Percentiles rank a stretch among this genome's conserved stretches.
Evolutionary conservation across 2,113 vertebrate species (phyloP).

Genomic region (Crotalus tigris): DNA sequence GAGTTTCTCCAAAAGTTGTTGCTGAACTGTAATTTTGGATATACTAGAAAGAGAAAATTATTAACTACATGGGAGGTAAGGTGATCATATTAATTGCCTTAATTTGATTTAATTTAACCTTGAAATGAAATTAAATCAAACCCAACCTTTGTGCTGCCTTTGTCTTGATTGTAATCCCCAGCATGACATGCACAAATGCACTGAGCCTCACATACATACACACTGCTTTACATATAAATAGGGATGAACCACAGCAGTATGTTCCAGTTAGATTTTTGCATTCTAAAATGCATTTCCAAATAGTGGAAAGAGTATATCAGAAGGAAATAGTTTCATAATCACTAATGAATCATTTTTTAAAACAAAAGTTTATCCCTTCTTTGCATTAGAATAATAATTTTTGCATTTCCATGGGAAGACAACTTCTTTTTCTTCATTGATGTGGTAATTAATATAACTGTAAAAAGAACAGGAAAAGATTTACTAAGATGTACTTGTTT

Average conservation of each 20-base stretch:
- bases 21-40: not conserved
- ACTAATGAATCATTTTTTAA: not conserved
- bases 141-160: not conserved
- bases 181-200: not conserved
- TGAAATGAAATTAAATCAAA: not conserved
- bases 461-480: not conserved
- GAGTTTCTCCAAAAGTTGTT: not conserved
- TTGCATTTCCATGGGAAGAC: not conserved
- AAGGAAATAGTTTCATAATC: not conserved
- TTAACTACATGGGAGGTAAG: not conserved
- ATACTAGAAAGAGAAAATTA: not conserved
- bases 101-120: not conserved
- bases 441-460: not conserved
- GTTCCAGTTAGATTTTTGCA: not conserved
- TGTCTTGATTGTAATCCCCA: not conserved
- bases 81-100: not conserved
- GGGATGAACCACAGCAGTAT: not conserved
- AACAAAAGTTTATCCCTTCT: not conserved
- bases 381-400: not conserved
- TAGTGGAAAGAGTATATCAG: not conserved
- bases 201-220: not conserved
- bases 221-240: not conserved
- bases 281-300: not conserved
- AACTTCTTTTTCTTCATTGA: not conserved
- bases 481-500: not conserved